Conservation (phyloP, 1,140 invertebrate genomes). For the Trissolcus basalis region DNA sequence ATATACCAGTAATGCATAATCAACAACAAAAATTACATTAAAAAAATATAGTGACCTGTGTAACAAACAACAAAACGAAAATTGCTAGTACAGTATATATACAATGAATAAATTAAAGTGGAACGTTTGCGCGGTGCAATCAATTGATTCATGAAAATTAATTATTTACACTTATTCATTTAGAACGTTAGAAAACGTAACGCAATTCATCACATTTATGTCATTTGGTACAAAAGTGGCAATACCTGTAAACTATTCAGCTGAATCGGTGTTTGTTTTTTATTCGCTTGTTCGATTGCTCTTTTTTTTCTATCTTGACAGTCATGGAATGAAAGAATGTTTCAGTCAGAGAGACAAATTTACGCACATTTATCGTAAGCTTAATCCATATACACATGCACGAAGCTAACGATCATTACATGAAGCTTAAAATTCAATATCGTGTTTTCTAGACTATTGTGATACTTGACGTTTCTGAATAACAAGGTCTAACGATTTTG, state of each 20-base stretch:
- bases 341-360: constrained; percentile 23
- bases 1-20: too few species aligned
- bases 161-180: constrained; percentile 40
- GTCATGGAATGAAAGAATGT: constrained; percentile 38
- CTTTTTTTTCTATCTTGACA: not conserved
- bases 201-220: constrained; percentile 34
- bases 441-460: not conserved
- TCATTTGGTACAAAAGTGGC: constrained; percentile 38
- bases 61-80: not conserved
- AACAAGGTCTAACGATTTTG: too few species aligned
- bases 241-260: constrained; percentile 17
- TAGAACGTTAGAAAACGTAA: constrained; percentile 30
- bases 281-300: constrained; percentile 10
- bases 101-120: constrained; percentile 16
- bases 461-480: too few species aligned
- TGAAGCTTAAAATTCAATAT: constrained; percentile 15
- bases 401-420: constrained; percentile 32
- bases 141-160: not conserved
- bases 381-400: constrained; percentile 37
- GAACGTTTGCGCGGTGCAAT: not conserved
- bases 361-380: constrained; percentile 42
- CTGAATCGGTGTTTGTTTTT: constrained; percentile 3
- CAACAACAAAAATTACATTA: not conserved
- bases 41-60: not conserved
- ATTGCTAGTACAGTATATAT: not conserved